A percentile compares a stretch with the other conserved stretches of the same genome.
phyloP scores from a whole-genome alignment of 2,113 vertebrate genomes.

The Sinocyclocheilus anophthalmus region DNA sequence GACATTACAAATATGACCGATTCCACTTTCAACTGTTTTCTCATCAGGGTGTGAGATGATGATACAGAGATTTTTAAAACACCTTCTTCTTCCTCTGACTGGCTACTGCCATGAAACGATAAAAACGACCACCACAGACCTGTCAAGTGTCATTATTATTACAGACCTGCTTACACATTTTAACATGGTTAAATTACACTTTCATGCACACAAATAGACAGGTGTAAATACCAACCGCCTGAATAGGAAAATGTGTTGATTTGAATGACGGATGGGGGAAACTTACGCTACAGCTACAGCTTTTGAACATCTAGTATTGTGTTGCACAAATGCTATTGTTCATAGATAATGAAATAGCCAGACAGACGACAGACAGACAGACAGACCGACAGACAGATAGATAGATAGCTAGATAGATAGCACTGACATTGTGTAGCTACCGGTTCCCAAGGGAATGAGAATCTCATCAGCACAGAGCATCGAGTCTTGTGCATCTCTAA shows the following conservation, averaged over 20 bases:
- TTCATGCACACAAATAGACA: not conserved
- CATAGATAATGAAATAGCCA: no score
- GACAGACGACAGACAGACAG: no score
- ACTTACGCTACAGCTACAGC: no score
- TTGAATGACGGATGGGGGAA: not conserved
- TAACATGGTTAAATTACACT: not conserved
- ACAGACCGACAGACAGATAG: no score
- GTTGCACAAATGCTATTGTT: not conserved
- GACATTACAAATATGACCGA: slow-evolving; percentile 4
- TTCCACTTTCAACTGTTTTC: slow-evolving; percentile 14
- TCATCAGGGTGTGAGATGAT: not conserved
- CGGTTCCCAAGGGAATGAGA: slow-evolving; percentile 1
- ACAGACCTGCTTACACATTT: not conserved
- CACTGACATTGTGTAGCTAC: not conserved
- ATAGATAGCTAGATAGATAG: no score
- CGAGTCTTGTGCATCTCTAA: not conserved
- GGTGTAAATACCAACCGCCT: not conserved
- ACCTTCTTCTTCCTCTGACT: not conserved
- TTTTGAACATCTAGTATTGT: not conserved
- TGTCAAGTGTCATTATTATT: not conserved
- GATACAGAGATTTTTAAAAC: slow-evolving; percentile 25
- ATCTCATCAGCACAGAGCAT: not conserved
- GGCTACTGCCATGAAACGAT: not conserved
- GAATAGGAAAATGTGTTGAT: not conserved
- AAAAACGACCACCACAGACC: not conserved